Evolutionary conservation across 2,797 vertebrate species (phyloP).

Genomic region (Setipinna tenuifilis): DNA sequence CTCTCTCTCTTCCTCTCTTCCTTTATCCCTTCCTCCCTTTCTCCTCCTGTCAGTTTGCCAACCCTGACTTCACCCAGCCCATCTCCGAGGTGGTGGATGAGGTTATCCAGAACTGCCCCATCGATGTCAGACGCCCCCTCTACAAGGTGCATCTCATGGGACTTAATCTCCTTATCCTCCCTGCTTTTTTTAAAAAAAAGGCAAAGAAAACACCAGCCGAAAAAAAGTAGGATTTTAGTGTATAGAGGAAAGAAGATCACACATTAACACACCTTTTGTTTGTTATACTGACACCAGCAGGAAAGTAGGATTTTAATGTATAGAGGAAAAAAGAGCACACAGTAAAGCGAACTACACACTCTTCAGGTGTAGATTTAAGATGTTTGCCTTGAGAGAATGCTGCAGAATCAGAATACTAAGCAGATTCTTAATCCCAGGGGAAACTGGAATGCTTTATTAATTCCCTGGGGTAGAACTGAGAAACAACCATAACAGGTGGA

Average conservation of each 20-base stretch:
- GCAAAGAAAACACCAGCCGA: no score
- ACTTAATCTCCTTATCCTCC: background rate
- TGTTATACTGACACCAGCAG: background rate
- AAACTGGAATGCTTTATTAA: no score
- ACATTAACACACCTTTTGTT: background rate
- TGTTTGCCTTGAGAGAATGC: background rate
- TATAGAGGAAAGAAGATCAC: no score
- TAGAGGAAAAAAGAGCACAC: background rate
- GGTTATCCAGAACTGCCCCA: constrained; percentile 99
- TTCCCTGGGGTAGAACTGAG: no score
- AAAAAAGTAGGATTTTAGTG: no score
- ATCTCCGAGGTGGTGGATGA: constrained; percentile 99
- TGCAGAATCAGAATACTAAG: no score
- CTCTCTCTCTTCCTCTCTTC: background rate
- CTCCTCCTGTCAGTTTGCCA: constrained; percentile 84
- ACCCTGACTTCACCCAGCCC: constrained; percentile 97
- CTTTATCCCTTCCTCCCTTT: constrained; percentile 44
- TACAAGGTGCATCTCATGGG: constrained; percentile 85
- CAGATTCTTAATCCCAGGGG: no score
- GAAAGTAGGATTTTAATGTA: no score
- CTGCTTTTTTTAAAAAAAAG: background rate
- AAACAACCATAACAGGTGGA: no score
- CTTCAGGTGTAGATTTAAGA: background rate
- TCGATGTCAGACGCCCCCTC: constrained; percentile 94
- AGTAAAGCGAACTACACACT: no score